Evolutionary conservation across 2,888 invertebrate genomes (phyloP).

Genomic region (Ellobium chinense): DNA sequence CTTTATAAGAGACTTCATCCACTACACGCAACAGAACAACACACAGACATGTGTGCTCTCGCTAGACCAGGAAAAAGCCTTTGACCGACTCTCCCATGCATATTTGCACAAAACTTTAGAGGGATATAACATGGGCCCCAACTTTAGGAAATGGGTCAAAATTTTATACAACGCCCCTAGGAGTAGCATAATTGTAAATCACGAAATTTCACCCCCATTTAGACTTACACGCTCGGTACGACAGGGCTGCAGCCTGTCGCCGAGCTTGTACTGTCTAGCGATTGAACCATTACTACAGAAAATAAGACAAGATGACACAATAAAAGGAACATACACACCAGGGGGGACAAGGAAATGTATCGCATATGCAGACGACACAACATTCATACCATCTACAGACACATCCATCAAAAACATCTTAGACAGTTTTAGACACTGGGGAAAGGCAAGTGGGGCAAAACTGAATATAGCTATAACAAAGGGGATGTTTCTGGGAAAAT

Average conservation of each 20-base stretch:
- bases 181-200: background rate
- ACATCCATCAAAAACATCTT: background rate
- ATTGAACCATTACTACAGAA: background rate
- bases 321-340: background rate
- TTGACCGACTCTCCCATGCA: too few species aligned
- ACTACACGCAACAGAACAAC: too few species aligned
- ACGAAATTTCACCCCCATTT: background rate
- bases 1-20: too few species aligned
- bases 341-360: background rate
- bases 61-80: too few species aligned
- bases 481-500: background rate
- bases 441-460: background rate
- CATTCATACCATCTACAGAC: background rate
- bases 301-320: background rate
- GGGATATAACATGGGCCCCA: background rate
- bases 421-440: background rate
- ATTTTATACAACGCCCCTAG: background rate
- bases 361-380: constrained; percentile 2
- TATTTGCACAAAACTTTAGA: background rate
- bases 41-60: too few species aligned
- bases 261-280: background rate
- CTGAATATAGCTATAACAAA: background rate
- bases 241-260: background rate
- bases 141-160: background rate
- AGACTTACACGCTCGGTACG: background rate